phyloP scores from a whole-genome alignment of 2,113 vertebrate genomes.

The Heterotis niloticus region DNA sequence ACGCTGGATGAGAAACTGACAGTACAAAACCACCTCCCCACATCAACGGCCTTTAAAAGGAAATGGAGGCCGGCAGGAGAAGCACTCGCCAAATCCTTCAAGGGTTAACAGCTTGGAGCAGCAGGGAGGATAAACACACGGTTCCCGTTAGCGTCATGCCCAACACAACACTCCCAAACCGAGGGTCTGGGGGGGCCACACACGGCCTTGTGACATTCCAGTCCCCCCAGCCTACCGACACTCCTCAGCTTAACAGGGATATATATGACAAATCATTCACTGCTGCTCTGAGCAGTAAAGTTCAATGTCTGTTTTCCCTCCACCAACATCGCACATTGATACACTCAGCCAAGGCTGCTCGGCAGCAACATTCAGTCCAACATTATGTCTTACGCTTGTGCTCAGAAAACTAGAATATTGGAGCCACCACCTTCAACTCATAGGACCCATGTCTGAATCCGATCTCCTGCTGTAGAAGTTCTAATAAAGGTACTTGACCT shows the following conservation, averaged over 20 bases:
- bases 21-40: slow-evolving; percentile 32
- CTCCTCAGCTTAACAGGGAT: not conserved
- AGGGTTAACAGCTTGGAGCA: slow-evolving; percentile 56
- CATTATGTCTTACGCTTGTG: too few species aligned
- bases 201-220: not conserved
- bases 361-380: too few species aligned
- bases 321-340: not conserved
- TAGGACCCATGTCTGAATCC: too few species aligned
- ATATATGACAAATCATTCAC: slow-evolving; percentile 12
- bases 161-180: slow-evolving; percentile 14
- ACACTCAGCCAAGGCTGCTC: not conserved
- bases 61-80: slow-evolving; percentile 43
- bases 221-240: not conserved
- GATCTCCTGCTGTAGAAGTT: too few species aligned
- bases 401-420: too few species aligned
- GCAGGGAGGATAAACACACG: slow-evolving; percentile 53
- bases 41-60: slow-evolving; percentile 65
- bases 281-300: slow-evolving; percentile 28
- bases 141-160: slow-evolving; percentile 44
- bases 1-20: too few species aligned
- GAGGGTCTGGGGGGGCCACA: slow-evolving; percentile 36
- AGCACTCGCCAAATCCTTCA: slow-evolving; percentile 57
- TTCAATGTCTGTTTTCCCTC: not conserved
- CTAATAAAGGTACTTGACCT: too few species aligned
- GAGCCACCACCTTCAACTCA: not conserved